phyloP scores from a whole-genome alignment of 1,140 invertebrate species.

The Oreohelix idahoensis region DNA sequence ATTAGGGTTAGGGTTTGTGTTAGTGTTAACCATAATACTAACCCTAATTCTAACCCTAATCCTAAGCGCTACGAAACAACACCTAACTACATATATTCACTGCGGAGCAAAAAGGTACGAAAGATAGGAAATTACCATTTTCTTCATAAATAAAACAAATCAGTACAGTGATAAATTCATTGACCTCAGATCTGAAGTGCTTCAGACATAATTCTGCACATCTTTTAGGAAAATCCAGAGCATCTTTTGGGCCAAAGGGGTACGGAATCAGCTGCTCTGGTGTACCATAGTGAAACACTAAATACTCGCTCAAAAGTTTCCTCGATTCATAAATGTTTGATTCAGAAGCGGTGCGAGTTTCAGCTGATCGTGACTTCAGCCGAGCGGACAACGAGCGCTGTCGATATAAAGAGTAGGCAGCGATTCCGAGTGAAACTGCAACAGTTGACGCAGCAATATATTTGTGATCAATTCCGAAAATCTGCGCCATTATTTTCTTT shows the following conservation, averaged over 20 bases:
- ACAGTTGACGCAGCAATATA: conserved; percentile 56
- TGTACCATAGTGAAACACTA: conserved; percentile 69
- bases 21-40: no score
- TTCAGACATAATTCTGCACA: conserved; percentile 71
- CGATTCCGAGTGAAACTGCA: conserved; percentile 60
- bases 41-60: no score
- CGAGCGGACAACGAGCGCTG: conserved; percentile 45
- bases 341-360: background rate
- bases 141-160: no score
- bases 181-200: conserved; percentile 55
- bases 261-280: conserved; percentile 60
- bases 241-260: conserved; percentile 63
- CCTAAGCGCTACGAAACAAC: no score
- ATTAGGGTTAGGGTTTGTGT: no score
- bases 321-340: conserved; percentile 65
- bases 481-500: conserved; percentile 47
- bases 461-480: conserved; percentile 65
- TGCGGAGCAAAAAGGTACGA: no score
- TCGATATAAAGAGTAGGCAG: conserved; percentile 63
- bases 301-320: conserved; percentile 68
- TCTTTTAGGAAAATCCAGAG: conserved; percentile 69
- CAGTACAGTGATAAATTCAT: no score
- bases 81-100: no score
- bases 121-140: no score
- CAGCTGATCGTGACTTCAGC: conserved; percentile 42